Evolutionary conservation across 2,797 vertebrate species (phyloP), one percentile per base, ranked within the genome.

Genomic region (Eleutherodactylus coqui): DNA sequence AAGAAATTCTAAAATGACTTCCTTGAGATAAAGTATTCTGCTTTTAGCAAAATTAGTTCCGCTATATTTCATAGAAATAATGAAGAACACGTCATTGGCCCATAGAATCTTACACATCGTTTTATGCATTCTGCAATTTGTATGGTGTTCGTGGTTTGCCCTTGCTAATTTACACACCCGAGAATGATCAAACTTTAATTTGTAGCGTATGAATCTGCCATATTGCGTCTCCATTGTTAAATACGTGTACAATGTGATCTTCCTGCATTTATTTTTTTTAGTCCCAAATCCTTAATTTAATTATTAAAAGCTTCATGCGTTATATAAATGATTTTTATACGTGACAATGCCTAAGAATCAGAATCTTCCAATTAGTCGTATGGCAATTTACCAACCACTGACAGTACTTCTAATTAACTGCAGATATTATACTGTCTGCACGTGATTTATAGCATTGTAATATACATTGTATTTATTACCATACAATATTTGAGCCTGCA

Each of bases 361-460:
- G 51, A 79, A 79, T 27, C 76, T 79, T 79, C 76, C 36, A 79
- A 62, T 79, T 79, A 79, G 13, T 43, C 19, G 2, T 27, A 27
- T 79, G 77, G 55, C 77, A 43, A 9, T 60, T 43, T 36, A 60
- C 34, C 77, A 58, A 16, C 32, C 36, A 27, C 55, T 62, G 38
- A 29, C 55, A 79, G 14, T 79, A n/a, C 34, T 62, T 14, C n/a
- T 79, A 19, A 79, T 62, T 60, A 32, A 32, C 4, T 62, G 11
- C 77, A 79, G 77, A 58, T 41, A 78, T 60, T 58, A n/a, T 45
- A 72, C 5, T 36, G 47, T 36, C 49, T 58, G 32, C n/a, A 24
- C 17, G 13, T 34, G 29, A 76, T 76, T 77, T 53, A 77, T 53
- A 38, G 19, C 4, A 77, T n/a, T 38, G 69, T 58, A 77, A 55